Conservation (phyloP, 2,797 vertebrate genomes). For the Scleropages formosus region DNA sequence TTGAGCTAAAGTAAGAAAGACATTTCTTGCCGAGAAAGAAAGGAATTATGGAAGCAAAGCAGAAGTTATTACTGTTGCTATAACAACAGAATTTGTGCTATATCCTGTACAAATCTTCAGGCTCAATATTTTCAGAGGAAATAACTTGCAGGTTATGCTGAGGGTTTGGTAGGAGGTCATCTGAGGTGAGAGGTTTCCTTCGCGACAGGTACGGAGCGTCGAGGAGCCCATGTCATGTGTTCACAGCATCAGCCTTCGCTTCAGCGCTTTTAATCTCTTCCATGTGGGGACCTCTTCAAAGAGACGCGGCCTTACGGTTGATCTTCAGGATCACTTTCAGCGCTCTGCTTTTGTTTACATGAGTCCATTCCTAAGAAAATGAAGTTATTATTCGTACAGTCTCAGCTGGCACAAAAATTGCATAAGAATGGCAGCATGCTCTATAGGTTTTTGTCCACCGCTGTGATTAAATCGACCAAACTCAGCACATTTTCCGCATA, state of each 20-base stretch:
- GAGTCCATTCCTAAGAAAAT: constrained; percentile 38
- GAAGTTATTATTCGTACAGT: constrained; percentile 44
- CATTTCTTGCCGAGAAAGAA: no score
- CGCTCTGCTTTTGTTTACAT: constrained; percentile 48
- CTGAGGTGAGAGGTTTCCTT: no score
- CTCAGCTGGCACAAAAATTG: constrained; percentile 28
- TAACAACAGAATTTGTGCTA: no score
- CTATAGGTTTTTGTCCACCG: neutral
- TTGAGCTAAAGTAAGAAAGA: no score
- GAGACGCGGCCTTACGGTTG: constrained; percentile 42
- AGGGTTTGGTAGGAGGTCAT: no score
- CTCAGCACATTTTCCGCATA: constrained; percentile 10
- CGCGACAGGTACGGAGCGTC: no score
- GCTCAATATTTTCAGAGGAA: neutral
- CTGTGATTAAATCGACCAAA: constrained; percentile 13
- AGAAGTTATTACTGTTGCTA: no score
- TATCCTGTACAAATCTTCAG: neutral
- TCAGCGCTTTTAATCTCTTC: constrained; percentile 45
- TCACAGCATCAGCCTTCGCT: constrained; percentile 37
- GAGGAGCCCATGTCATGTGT: constrained; percentile 11
- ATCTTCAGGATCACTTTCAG: constrained; percentile 47
- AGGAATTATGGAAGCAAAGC: no score
- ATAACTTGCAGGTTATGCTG: neutral
- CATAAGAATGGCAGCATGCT: constrained; percentile 35
- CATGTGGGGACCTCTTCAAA: constrained; percentile 40